Percentiles rank a stretch among this genome's conserved stretches.
phyloP scores from a whole-genome alignment of 2,797 vertebrate genomes.

The Graptemys geographica region DNA sequence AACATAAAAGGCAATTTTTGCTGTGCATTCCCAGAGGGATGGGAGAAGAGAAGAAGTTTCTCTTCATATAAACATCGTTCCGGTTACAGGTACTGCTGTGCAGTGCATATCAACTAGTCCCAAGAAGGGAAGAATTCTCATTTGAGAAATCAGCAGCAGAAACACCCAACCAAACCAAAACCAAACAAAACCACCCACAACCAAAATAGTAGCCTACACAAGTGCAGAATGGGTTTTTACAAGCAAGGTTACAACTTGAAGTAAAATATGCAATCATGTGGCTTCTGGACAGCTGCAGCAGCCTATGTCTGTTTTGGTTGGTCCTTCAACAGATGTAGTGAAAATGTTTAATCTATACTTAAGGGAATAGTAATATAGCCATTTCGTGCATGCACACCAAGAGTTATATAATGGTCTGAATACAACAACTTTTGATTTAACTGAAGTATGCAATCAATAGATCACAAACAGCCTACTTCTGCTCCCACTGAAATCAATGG shows the following conservation, averaged over 20 bases:
- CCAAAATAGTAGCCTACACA: neutral
- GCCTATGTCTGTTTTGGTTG: neutral
- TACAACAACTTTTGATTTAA: neutral
- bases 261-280: neutral
- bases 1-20: slow-evolving; percentile 58
- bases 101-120: slow-evolving; percentile 27
- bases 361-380: neutral
- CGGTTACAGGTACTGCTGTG: slow-evolving; percentile 32
- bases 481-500: neutral
- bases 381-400: neutral
- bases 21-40: slow-evolving; percentile 49
- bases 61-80: slow-evolving; percentile 41
- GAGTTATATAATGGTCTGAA: neutral
- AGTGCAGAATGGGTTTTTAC: slow-evolving; percentile 35
- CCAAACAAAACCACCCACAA: neutral
- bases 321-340: neutral
- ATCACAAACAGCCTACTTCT: neutral
- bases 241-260: slow-evolving; percentile 25
- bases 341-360: neutral
- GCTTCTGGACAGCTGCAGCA: neutral
- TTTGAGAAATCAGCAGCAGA: slow-evolving; percentile 50
- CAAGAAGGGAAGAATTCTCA: slow-evolving; percentile 14
- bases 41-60: slow-evolving; percentile 31
- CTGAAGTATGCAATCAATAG: neutral
- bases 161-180: neutral